These are phyloP conservation scores for Perizoma flavofasciatum DNA, from an alignment of 2,888 invertebrate species.

Conservation along the genomic window DNA sequence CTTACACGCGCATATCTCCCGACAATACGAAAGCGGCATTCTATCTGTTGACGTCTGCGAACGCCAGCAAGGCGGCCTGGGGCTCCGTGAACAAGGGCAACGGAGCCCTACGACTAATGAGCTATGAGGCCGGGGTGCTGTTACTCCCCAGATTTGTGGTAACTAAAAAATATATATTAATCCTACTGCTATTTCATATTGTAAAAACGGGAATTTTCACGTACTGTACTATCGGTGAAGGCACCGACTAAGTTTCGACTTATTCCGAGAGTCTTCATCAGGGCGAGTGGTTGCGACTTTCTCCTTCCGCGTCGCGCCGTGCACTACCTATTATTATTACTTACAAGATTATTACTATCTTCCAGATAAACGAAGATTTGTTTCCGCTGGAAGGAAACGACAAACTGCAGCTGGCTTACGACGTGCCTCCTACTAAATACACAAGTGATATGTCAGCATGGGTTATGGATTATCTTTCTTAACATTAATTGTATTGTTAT, in stretches of 20 bases:
- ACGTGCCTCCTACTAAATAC: slow-evolving; percentile 91
- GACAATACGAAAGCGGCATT: slow-evolving; percentile 88
- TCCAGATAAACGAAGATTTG: slow-evolving; percentile 84
- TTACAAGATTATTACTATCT: slow-evolving; percentile 15
- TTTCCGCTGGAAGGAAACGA: slow-evolving; percentile 81
- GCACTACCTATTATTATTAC: no score
- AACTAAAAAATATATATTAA: no score
- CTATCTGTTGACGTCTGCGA: slow-evolving; percentile 96
- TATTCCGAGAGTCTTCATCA: no score
- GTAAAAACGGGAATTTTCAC: no score
- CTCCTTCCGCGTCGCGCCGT: no score
- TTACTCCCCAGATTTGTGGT: slow-evolving; percentile 93
- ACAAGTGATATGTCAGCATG: slow-evolving; percentile 87
- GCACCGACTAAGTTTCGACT: no score
- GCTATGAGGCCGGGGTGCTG: slow-evolving; percentile 96
- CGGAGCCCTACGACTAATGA: slow-evolving; percentile 87
- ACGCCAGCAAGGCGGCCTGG: slow-evolving; percentile 86
- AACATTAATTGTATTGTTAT: not conserved
- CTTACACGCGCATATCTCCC: slow-evolving; percentile 91
- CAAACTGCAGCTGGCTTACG: slow-evolving; percentile 89
- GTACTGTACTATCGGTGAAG: no score
- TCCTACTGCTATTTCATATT: no score
- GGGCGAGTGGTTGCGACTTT: no score
- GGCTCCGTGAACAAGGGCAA: slow-evolving; percentile 82
- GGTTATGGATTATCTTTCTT: slow-evolving; percentile 83